Percentiles rank a stretch among this genome's conserved stretches.
These are phyloP conservation scores for Syngnathus scovelli DNA, from an alignment of 2,113 vertebrate genomes.

Conservation along the genomic window DNA sequence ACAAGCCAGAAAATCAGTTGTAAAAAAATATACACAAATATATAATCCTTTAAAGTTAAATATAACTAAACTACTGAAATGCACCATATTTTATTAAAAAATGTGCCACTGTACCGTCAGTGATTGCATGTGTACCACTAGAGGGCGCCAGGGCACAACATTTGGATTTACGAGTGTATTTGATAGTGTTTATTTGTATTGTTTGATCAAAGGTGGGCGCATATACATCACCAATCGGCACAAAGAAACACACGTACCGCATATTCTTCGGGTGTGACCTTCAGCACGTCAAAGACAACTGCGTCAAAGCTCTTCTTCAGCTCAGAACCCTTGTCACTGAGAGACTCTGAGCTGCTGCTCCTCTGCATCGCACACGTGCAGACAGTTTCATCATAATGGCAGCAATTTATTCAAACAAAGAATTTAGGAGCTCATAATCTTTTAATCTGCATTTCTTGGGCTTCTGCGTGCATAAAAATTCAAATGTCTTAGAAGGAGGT, in stretches of 20 bases:
- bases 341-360: slow-evolving; percentile 95
- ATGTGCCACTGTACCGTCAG: too few relatives aligned
- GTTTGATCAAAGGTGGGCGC: too few relatives aligned
- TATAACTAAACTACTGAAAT: too few relatives aligned
- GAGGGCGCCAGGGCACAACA: too few relatives aligned
- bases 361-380: slow-evolving; percentile 65
- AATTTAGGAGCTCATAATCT: neutral
- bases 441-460: neutral
- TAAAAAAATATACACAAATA: too few relatives aligned
- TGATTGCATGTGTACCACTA: too few relatives aligned
- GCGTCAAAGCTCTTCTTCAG: slow-evolving; percentile 98
- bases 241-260: slow-evolving; percentile 75
- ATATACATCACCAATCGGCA: too few relatives aligned
- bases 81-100: too few relatives aligned
- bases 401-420: neutral
- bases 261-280: slow-evolving; percentile 98
- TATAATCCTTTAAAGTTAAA: too few relatives aligned
- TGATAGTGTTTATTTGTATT: too few relatives aligned
- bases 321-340: slow-evolving; percentile 91
- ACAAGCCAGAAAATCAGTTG: too few relatives aligned
- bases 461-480: neutral
- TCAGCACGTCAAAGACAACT: slow-evolving; percentile 94
- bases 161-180: too few relatives aligned
- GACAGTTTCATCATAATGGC: neutral
- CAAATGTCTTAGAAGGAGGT: neutral